A percentile compares a stretch with the other conserved stretches of the same genome.
Conservation (phyloP, 1,140 invertebrate genomes). For the Megalonaias nervosa region DNA sequence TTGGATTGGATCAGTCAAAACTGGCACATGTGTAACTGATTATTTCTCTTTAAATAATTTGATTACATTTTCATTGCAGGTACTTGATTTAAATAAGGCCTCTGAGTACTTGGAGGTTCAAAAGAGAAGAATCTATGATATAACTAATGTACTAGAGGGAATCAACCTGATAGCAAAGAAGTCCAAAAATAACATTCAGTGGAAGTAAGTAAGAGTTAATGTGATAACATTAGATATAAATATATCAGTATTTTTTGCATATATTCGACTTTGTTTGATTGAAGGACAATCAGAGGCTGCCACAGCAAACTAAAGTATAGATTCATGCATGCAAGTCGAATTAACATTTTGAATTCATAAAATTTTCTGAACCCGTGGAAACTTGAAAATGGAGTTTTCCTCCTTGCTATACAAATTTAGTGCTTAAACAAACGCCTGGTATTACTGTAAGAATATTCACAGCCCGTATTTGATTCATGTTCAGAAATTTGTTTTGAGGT, state of each 20-base stretch:
- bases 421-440: too few relatives aligned
- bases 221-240: too few relatives aligned
- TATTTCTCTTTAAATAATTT: not conserved
- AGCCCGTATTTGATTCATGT: too few relatives aligned
- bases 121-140: constrained; percentile 97
- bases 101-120: constrained; percentile 95
- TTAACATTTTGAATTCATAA: not conserved
- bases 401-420: too few relatives aligned
- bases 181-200: constrained; percentile 96
- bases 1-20: not conserved
- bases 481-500: too few relatives aligned
- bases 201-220: constrained; percentile 65
- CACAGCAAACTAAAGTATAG: not conserved
- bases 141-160: constrained; percentile 99
- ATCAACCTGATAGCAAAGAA: constrained; percentile 98
- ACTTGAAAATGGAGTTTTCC: too few relatives aligned
- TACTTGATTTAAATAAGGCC: constrained; percentile 78
- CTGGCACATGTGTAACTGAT: not conserved
- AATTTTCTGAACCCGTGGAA: too few relatives aligned
- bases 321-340: not conserved
- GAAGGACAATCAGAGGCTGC: not conserved
- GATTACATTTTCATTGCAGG: constrained; percentile 42
- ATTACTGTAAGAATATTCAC: too few relatives aligned
- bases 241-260: not conserved
- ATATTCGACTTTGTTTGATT: not conserved